These are phyloP conservation scores for Dolichopus griseipennis DNA, from an alignment of 2,888 invertebrate genomes.

Conservation along the genomic window DNA sequence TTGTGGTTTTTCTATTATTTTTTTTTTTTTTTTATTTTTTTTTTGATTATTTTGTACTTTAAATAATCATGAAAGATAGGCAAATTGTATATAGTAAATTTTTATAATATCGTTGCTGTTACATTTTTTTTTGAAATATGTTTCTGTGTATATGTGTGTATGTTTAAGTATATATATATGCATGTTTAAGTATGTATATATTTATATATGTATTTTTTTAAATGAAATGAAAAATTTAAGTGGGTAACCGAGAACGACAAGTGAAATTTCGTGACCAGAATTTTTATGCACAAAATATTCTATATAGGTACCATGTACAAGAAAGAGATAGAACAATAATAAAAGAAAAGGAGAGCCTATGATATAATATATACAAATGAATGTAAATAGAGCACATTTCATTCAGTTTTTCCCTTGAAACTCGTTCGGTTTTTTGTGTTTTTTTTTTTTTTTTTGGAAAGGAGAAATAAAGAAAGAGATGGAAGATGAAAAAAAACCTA, in stretches of 20 bases:
- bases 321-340: no score
- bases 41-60: not conserved
- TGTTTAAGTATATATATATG: not conserved
- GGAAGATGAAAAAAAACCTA: not conserved
- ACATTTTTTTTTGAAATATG: no score
- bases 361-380: not conserved
- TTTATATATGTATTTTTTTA: not conserved
- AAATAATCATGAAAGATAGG: no score
- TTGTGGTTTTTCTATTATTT: not conserved
- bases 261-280: constrained; percentile 9
- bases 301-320: no score
- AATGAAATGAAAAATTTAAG: constrained; percentile 2
- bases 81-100: no score
- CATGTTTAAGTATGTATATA: not conserved
- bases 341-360: no score
- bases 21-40: not conserved
- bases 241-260: constrained; percentile 11
- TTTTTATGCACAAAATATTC: not conserved
- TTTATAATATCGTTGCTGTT: not conserved
- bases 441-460: no score
- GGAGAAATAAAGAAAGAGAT: not conserved
- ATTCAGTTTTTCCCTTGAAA: no score
- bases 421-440: no score
- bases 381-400: not conserved
- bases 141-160: not conserved